Base-by-base conservation (phyloP, 2,797 vertebrate genomes). In the Valencia hispanica region DNA sequence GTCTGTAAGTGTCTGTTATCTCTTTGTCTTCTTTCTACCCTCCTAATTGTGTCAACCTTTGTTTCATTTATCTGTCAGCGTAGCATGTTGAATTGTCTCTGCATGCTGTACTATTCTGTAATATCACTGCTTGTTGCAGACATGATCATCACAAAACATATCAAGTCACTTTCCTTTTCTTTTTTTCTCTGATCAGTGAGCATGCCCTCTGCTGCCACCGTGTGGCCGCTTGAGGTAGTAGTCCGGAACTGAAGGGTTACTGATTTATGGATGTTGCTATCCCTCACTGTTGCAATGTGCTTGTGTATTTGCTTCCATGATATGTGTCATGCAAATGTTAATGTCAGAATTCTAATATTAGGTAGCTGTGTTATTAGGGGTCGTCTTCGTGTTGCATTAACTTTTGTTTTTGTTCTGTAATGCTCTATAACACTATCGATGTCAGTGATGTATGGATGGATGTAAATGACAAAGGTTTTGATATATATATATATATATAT, bases 401-500 rank as follows among this genome's bases (percentile, higher is more conserved):
- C 79, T 20, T 61, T 83, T 43, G 7, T 78, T 70, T 81, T 65
- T 82, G 34, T 74, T 55, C 61, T 75, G 69, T 83, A 43, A 79
- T 73, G 78, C 79, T 80, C 27, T 41, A 27, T 43, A 55, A 86
- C 82, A 50, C 74, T 70, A 89, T 85, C 79, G 85, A 91, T 89
- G 82, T 87, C 83, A 68, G 84, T 89, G 84, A 86, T 79, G 84
- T 75, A 80, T 89, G 86, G 89, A 79, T 90, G 88, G 90, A 91
- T 92, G 91, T 92, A 91, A 89, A 74, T 89, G 87, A 83, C 84
- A 84, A 25, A 30, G 18, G 50, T 86, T 30, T 76, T 82, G n/a
- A n/a, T n/a, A n/a, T n/a, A n/a, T n/a, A n/a, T n/a, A n/a, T n/a
- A n/a, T n/a, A n/a, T n/a, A n/a, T 51, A 51, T n/a, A n/a, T n/a